Base-by-base conservation (phyloP, 2,113 vertebrate genomes). In the Nanorana parkeri region DNA sequence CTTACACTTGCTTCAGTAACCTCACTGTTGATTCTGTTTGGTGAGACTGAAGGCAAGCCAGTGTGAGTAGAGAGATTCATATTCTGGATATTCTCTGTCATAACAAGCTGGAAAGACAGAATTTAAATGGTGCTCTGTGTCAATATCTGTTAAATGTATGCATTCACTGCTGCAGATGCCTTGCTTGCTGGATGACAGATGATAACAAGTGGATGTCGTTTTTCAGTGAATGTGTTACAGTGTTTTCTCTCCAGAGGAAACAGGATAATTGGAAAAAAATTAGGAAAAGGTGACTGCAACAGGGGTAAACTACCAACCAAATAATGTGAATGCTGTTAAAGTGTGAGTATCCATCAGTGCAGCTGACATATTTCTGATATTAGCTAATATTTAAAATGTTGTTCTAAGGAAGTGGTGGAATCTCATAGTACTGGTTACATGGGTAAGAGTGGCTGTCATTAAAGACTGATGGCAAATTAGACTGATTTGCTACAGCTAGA, bases 281-380 rank as follows among this genome's bases (percentile, higher is more conserved):
- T 86, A 92, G 91, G 84, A 86, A 91, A 91, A 88, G 84, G 60
- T 90, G 85, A 91, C 86, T 87, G 72, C 85, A 87, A 88, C 83
- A 85, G 87, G 68, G 77, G n/a, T 76, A 84, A 67, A 74, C 69
- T 83, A 81, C 47, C 66, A 47, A 65, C n/a, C 47, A 56, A 20
- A 84, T 87, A 87, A 89, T 85, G 74, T 66, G 83, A 80, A 36
- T 55, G 47, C 73, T 89, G 85, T 91, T 88, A 72, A 89, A 77
- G 29, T 76, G 23, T 23, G 64, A 72, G 77, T 36, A 85, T 85
- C 87, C 82, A 85, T 89, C 86, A 86, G 79, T 86, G 80, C 55
- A 67, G 84, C 85, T 86, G 81, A 86, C 86, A 85, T 56, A 85
- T 52, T 66, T 90, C 65, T 87, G 78, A 86, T 85, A 88, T 89